phyloP scores from a whole-genome alignment of 1,140 invertebrate genomes.

The Solen grandis region DNA sequence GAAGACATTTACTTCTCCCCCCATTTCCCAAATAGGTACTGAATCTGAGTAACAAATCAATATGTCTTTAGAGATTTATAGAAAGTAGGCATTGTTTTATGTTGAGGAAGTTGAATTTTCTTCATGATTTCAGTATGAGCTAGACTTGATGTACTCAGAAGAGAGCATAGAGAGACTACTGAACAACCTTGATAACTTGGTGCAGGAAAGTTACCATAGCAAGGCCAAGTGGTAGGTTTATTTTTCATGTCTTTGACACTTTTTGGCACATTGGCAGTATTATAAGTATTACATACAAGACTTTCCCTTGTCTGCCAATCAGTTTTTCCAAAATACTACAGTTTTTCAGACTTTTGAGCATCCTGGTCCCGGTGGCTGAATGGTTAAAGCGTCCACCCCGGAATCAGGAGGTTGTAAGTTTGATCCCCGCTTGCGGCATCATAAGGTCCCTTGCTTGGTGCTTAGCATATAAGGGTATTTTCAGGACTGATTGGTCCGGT shows the following conservation, averaged over 20 bases:
- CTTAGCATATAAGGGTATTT: too few species aligned
- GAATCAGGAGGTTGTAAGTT: too few species aligned
- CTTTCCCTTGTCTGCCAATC: not conserved
- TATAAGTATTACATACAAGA: not conserved
- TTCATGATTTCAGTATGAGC: not conserved
- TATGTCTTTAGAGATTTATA: not conserved
- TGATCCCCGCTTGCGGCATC: too few species aligned
- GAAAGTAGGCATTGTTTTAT: not conserved
- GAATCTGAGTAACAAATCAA: not conserved
- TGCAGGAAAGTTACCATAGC: not conserved
- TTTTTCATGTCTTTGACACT: not conserved
- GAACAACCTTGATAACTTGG: not conserved
- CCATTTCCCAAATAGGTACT: too few species aligned
- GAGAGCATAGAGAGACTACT: not conserved
- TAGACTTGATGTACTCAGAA: not conserved
- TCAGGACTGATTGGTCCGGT: too few species aligned
- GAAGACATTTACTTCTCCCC: not conserved
- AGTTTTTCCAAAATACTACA: not conserved
- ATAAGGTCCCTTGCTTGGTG: too few species aligned
- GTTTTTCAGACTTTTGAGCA: not conserved
- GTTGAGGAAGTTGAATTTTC: not conserved
- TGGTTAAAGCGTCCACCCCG: too few species aligned
- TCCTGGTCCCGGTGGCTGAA: not conserved
- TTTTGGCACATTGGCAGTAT: not conserved
- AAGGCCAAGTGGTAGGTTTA: not conserved